Evolutionary conservation across 1,140 invertebrate species (phyloP).

Genomic region (Lucilia cuprina): DNA sequence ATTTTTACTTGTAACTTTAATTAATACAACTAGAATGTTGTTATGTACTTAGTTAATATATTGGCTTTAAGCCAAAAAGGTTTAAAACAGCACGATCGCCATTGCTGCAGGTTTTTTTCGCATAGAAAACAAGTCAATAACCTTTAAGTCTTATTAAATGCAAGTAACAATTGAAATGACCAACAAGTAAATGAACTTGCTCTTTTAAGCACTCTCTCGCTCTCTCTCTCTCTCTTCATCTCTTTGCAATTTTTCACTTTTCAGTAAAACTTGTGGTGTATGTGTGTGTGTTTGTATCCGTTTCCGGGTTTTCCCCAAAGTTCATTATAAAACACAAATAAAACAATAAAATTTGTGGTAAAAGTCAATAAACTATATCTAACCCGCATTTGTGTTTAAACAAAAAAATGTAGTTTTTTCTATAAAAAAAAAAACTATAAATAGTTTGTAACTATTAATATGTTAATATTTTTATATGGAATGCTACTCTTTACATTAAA

Average conservation of each 20-base stretch:
- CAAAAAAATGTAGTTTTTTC: neutral
- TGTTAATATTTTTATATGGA: neutral
- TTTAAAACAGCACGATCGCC: neutral
- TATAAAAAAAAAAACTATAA: neutral
- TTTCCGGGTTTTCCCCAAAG: neutral
- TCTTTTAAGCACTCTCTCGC: neutral
- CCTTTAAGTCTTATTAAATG: neutral
- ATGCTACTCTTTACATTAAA: no score
- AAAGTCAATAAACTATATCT: slow-evolving; percentile 26
- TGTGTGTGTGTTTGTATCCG: neutral
- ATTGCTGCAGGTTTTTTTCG: neutral
- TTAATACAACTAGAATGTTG: no score
- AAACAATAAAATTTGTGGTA: neutral
- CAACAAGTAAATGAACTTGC: neutral
- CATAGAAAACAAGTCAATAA: neutral
- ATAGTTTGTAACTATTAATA: neutral
- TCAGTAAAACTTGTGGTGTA: no score
- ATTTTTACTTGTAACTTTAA: no score
- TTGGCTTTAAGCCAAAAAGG: neutral
- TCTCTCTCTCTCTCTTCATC: no score
- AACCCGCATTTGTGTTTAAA: neutral
- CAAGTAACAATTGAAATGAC: neutral
- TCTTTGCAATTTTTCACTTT: no score
- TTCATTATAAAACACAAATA: neutral
- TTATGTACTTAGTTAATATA: no score